Conservation (phyloP, 1,140 invertebrate species). For the Vollenhovia emeryi region DNA sequence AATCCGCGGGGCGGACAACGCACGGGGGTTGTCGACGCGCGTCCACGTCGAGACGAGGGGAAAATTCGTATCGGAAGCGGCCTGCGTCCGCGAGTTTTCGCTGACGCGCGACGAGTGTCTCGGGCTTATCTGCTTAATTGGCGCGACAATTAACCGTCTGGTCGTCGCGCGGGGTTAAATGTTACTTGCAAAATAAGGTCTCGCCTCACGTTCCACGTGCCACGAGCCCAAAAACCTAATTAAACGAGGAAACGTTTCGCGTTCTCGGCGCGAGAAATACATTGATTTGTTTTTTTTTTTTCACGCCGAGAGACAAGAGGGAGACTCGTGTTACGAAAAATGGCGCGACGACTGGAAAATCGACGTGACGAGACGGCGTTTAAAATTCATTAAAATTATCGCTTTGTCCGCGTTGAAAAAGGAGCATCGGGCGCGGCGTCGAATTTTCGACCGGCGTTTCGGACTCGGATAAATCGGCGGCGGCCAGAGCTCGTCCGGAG, state of each 20-base stretch:
- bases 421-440: neutral
- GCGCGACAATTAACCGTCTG: neutral
- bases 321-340: no score
- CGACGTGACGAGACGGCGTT: neutral
- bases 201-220: no score
- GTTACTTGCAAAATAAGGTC: no score
- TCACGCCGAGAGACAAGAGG: no score
- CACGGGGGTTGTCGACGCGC: neutral
- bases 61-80: neutral
- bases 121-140: neutral
- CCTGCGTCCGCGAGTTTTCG: neutral
- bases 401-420: neutral
- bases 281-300: no score
- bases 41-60: neutral
- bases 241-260: no score
- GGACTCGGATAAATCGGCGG: neutral
- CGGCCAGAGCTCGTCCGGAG: neutral
- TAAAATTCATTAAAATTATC: conserved; percentile 17
- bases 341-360: no score
- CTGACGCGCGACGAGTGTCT: neutral
- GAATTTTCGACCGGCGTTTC: conserved; percentile 1
- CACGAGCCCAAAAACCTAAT: no score
- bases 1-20: neutral
- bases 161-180: no score
- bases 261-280: no score